Evolutionary conservation across 2,888 invertebrate genomes (phyloP).

Genomic region (Smittia aterrima): DNA sequence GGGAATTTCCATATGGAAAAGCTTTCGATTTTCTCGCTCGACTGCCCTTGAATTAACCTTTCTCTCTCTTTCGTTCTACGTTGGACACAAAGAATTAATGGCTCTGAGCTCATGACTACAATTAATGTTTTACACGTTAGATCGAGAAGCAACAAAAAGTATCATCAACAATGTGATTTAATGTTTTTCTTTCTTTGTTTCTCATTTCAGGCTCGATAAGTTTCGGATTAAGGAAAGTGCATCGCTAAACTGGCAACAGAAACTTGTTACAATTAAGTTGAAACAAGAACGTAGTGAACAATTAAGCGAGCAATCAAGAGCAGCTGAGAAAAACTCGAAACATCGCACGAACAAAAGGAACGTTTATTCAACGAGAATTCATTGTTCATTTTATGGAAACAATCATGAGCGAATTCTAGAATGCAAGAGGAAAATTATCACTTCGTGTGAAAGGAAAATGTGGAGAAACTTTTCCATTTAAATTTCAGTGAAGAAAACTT

Average conservation of each 20-base stretch:
- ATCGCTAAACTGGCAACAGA: not conserved
- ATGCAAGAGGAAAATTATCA: conserved; percentile 2
- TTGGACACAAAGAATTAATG: too few relatives aligned
- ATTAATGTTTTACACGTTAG: too few relatives aligned
- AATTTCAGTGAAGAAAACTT: not conserved
- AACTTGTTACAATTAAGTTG: not conserved
- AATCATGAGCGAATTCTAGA: not conserved
- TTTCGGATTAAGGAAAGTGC: not conserved
- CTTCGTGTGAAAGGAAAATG: conserved; percentile 7
- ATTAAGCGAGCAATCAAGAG: not conserved
- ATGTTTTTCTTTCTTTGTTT: not conserved
- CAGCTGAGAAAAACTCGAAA: not conserved
- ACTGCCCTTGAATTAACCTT: too few relatives aligned
- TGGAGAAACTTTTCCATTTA: conserved; percentile 4
- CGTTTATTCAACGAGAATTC: not conserved
- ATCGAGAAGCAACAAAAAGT: too few relatives aligned
- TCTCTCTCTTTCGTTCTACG: too few relatives aligned
- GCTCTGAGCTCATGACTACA: too few relatives aligned
- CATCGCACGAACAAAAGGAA: not conserved
- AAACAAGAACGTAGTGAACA: not conserved
- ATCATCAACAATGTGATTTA: too few relatives aligned
- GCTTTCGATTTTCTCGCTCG: too few relatives aligned
- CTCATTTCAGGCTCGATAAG: not conserved
- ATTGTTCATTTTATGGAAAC: conserved; percentile 1
- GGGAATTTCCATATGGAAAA: too few relatives aligned